phyloP scores from a whole-genome alignment of 2,888 invertebrate genomes.

The Zhuqinia jingwanae region DNA sequence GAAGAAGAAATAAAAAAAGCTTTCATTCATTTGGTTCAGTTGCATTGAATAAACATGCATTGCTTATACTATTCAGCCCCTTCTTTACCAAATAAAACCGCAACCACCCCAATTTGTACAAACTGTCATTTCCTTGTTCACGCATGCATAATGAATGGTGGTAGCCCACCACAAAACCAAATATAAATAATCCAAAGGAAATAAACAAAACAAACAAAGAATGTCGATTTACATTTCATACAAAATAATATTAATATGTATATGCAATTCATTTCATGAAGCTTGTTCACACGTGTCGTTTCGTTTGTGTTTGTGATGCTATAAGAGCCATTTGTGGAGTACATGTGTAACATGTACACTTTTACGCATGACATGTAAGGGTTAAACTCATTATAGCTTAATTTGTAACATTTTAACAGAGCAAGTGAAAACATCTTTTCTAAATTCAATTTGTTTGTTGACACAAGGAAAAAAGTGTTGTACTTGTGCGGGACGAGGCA shows the following conservation, averaged over 20 bases:
- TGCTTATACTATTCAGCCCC: too few relatives aligned
- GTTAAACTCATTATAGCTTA: constrained; percentile 27
- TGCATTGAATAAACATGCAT: too few relatives aligned
- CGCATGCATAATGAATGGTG: background rate
- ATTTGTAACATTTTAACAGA: constrained; percentile 1
- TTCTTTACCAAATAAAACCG: background rate
- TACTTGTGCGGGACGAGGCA: background rate
- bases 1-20: background rate
- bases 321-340: background rate
- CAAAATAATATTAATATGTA: too few relatives aligned
- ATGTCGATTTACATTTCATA: background rate
- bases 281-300: constrained; percentile 49
- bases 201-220: constrained; percentile 9
- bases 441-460: constrained; percentile 25
- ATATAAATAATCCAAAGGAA: constrained; percentile 18
- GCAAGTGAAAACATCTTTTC: background rate
- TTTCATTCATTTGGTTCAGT: background rate
- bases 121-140: constrained; percentile 46
- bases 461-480: constrained; percentile 41
- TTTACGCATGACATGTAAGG: background rate
- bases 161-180: too few relatives aligned
- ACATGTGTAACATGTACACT: background rate
- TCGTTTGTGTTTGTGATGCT: background rate
- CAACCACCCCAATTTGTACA: background rate
- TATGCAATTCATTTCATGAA: background rate